Conservation (phyloP, 2,888 invertebrate species). For the Drosophila sordidula region DNA sequence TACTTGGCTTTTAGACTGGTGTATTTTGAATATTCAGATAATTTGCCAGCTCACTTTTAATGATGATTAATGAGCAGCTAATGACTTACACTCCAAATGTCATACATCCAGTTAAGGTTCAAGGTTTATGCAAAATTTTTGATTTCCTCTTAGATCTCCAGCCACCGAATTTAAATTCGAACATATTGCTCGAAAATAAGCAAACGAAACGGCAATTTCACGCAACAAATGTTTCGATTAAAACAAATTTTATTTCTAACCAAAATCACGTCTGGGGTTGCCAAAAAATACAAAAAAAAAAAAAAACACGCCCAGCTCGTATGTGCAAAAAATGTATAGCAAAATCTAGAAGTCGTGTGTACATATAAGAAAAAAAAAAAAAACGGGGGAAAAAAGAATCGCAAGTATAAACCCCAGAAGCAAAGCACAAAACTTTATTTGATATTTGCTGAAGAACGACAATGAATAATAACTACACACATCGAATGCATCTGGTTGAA, state of each 20-base stretch:
- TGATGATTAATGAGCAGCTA: conserved; percentile 71
- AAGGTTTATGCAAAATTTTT: neutral
- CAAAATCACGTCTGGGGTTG: conserved; percentile 53
- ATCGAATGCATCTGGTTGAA: conserved; percentile 66
- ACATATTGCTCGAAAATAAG: conserved; percentile 63
- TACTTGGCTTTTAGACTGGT: conserved; percentile 1
- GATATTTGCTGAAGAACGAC: conserved; percentile 75
- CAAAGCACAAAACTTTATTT: conserved; percentile 64
- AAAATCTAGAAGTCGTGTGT: conserved; percentile 20
- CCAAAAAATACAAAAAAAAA: conserved; percentile 39
- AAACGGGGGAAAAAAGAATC: conserved; percentile 12
- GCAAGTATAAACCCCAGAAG: conserved; percentile 44
- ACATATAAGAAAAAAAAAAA: conserved; percentile 8
- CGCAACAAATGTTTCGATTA: conserved; percentile 80
- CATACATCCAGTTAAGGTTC: conserved; percentile 18
- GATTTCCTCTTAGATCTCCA: conserved; percentile 9
- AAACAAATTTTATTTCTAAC: conserved; percentile 45
- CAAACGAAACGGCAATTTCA: conserved; percentile 73
- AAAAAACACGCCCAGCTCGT: conserved; percentile 56
- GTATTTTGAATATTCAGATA: conserved; percentile 29
- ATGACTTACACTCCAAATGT: conserved; percentile 52
- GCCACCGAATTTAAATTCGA: conserved; percentile 62
- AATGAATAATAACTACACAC: conserved; percentile 76
- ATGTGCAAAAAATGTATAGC: conserved; percentile 53
- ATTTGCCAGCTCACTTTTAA: conserved; percentile 46